Evolutionary conservation across 2,113 vertebrate genomes (phyloP).

Genomic region (Pygoscelis adeliae): DNA sequence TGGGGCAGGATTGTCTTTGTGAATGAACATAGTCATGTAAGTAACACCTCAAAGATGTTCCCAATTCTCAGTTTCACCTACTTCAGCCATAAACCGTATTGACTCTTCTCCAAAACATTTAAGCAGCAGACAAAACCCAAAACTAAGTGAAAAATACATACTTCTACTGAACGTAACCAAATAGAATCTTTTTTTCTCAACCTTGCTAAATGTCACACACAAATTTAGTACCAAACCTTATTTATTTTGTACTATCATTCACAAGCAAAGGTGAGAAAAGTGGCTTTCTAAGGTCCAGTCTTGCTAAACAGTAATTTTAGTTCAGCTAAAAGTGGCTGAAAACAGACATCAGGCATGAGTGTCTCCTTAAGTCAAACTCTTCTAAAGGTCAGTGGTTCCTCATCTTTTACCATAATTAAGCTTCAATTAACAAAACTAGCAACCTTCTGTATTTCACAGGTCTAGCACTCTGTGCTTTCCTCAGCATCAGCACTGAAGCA

Average conservation of each 20-base stretch:
- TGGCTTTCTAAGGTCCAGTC: neutral
- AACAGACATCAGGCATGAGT: neutral
- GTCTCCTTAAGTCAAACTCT: constrained; percentile 28
- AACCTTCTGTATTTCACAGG: neutral
- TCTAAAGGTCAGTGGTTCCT: constrained; percentile 29
- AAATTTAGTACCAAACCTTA: neutral
- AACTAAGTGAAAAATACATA: constrained; percentile 17
- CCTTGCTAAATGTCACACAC: neutral
- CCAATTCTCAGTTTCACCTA: neutral
- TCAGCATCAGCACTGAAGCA: neutral
- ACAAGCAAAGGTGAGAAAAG: constrained; percentile 6
- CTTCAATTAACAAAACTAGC: neutral
- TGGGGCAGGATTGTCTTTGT: neutral
- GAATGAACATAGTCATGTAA: neutral
- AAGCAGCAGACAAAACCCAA: neutral
- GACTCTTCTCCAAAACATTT: neutral
- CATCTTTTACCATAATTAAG: neutral
- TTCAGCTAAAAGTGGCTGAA: constrained; percentile 2
- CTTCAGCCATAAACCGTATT: neutral
- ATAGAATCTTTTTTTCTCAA: neutral
- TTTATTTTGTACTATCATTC: constrained; percentile 9
- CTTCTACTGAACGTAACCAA: neutral
- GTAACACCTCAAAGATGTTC: neutral
- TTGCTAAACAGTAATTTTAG: constrained; percentile 6
- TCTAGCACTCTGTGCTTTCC: neutral